Conservation (phyloP, 2,797 vertebrate genomes). For the Enteromius afrohamiltoni region DNA sequence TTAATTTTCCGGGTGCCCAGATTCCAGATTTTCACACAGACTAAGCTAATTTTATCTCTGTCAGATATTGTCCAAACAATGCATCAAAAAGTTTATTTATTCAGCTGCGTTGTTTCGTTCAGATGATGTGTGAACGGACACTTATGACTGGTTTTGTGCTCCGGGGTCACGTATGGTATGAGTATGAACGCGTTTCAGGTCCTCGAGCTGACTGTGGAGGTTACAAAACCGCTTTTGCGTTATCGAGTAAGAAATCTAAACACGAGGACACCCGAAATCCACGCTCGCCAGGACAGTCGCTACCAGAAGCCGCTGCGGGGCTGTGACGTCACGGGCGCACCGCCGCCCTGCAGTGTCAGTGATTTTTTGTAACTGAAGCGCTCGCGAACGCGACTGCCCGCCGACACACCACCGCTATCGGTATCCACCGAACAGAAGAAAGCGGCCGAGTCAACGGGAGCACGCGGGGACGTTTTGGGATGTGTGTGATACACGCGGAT, state of each 20-base stretch:
- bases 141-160: too few species aligned
- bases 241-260: too few species aligned
- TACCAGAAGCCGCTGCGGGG: slow-evolving; percentile 29
- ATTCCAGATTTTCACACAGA: too few species aligned
- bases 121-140: too few species aligned
- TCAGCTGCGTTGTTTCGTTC: too few species aligned
- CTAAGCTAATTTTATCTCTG: too few species aligned
- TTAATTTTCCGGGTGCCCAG: too few species aligned
- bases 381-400: slow-evolving; percentile 36
- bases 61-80: too few species aligned
- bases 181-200: background rate
- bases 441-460: background rate
- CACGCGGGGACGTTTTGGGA: background rate
- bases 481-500: background rate
- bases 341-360: slow-evolving; percentile 64
- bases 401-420: background rate
- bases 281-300: background rate
- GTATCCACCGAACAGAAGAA: background rate
- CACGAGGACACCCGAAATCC: slow-evolving; percentile 3
- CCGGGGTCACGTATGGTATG: too few species aligned
- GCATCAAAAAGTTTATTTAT: too few species aligned
- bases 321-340: slow-evolving; percentile 60
- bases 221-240: background rate
- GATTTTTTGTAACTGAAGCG: slow-evolving; percentile 47
- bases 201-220: background rate